phyloP scores from a whole-genome alignment of 2,888 invertebrate genomes.

The Periphyllus acericola region DNA sequence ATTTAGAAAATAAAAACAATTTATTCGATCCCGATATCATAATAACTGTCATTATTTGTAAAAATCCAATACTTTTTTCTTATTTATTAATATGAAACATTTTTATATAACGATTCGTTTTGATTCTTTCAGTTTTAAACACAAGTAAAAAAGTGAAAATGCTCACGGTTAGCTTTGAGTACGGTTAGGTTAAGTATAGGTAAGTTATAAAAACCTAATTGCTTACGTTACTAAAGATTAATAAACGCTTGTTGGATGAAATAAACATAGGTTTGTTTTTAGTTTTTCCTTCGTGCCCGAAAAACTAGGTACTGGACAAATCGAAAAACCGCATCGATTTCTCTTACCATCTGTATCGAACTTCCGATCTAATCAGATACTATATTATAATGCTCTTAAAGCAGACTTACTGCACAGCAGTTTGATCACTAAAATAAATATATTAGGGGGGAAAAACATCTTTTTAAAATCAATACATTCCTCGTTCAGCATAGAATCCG shows the following conservation, averaged over 20 bases:
- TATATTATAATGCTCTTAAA: neutral
- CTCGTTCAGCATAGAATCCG: neutral
- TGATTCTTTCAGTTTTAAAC: neutral
- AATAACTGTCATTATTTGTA: no score
- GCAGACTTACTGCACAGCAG: neutral
- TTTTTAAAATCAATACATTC: neutral
- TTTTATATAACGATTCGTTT: no score
- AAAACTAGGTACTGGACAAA: neutral
- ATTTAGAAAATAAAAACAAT: no score
- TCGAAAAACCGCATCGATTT: neutral
- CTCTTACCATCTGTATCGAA: neutral
- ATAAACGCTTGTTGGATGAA: neutral
- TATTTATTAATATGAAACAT: no score
- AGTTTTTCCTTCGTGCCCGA: neutral
- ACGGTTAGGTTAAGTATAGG: no score
- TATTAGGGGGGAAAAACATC: neutral
- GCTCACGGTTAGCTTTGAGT: neutral
- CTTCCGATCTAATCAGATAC: neutral
- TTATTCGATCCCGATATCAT: no score
- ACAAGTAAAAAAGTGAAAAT: neutral
- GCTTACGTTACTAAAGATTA: neutral
- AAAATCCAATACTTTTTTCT: no score
- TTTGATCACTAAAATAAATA: neutral
- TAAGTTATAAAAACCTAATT: neutral
- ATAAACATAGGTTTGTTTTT: neutral